Evolutionary conservation across 2,797 vertebrate species (phyloP).

Genomic region (Odontamblyopus lacepedii): DNA sequence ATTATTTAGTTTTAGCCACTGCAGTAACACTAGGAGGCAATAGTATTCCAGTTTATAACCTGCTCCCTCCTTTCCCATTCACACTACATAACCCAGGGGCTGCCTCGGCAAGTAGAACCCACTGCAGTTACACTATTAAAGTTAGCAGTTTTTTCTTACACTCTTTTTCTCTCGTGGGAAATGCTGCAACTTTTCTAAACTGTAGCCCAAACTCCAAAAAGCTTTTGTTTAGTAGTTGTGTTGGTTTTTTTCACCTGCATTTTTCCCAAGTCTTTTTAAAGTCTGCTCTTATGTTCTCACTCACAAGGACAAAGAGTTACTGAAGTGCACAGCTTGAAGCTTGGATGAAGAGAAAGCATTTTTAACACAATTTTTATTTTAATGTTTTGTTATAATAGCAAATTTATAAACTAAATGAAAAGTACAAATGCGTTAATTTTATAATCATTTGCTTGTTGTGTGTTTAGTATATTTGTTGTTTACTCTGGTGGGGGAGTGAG

Average conservation of each 20-base stretch:
- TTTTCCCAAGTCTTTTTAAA: slow-evolving; percentile 25
- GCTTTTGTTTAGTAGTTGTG: slow-evolving; percentile 28
- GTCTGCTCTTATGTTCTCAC: slow-evolving; percentile 6
- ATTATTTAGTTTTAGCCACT: not conserved
- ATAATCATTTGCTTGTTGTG: not conserved
- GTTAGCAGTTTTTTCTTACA: slow-evolving; percentile 35
- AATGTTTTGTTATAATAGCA: too few species aligned
- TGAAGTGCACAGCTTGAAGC: not conserved
- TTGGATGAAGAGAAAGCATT: not conserved
- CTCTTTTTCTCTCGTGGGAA: slow-evolving; percentile 42
- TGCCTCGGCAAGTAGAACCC: slow-evolving; percentile 20
- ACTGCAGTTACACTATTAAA: slow-evolving; percentile 53
- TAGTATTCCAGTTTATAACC: slow-evolving; percentile 29
- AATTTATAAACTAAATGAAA: too few species aligned
- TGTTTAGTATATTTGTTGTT: not conserved
- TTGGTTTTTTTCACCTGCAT: slow-evolving; percentile 33
- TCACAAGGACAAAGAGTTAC: not conserved
- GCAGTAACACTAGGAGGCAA: slow-evolving; percentile 23
- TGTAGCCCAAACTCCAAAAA: slow-evolving; percentile 18
- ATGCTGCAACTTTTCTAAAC: slow-evolving; percentile 49
- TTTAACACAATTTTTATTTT: not conserved
- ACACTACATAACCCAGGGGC: slow-evolving; percentile 10
- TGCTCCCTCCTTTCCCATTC: slow-evolving; percentile 10
- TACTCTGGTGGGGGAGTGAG: not conserved
- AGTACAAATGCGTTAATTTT: too few species aligned